These are phyloP conservation scores for Ligdia adustata DNA, from an alignment of 2,888 invertebrate genomes.

Conservation along the genomic window DNA sequence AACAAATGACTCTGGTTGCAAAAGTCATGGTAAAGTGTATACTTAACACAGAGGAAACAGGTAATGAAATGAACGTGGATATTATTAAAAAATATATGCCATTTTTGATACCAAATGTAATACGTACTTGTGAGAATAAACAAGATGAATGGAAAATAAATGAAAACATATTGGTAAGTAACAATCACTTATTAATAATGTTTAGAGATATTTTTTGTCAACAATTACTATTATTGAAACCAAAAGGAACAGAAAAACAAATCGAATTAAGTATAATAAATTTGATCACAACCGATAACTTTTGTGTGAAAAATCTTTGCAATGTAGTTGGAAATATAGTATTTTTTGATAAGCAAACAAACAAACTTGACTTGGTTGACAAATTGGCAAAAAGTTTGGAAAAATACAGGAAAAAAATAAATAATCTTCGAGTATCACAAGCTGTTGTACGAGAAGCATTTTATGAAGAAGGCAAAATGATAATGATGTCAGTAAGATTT, in stretches of 20 bases:
- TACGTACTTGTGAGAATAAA: not conserved
- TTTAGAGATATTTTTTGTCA: not conserved
- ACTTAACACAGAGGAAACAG: not conserved
- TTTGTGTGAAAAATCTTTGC: not conserved
- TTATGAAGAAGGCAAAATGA: not conserved
- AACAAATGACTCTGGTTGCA: constrained; percentile 1
- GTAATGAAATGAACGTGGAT: not conserved
- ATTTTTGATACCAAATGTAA: not conserved
- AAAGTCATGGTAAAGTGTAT: not conserved
- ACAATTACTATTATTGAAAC: not conserved
- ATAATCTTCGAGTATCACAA: not conserved
- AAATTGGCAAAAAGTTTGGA: not conserved
- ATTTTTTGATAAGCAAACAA: not conserved
- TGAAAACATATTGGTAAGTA: not conserved
- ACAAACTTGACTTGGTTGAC: not conserved
- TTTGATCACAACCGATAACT: not conserved
- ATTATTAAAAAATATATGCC: not conserved
- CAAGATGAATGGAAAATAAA: not conserved
- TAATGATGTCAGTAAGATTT: constrained; percentile 33
- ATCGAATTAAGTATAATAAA: not conserved
- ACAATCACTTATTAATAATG: not conserved
- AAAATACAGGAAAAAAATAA: not conserved
- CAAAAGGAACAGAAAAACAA: not conserved
- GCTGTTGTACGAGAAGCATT: not conserved
- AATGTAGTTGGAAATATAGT: constrained; percentile 1